A percentile compares a stretch with the other conserved stretches of the same genome.
Evolutionary conservation across 2,797 vertebrate genomes (phyloP).

Genomic region (Chanos chanos): DNA sequence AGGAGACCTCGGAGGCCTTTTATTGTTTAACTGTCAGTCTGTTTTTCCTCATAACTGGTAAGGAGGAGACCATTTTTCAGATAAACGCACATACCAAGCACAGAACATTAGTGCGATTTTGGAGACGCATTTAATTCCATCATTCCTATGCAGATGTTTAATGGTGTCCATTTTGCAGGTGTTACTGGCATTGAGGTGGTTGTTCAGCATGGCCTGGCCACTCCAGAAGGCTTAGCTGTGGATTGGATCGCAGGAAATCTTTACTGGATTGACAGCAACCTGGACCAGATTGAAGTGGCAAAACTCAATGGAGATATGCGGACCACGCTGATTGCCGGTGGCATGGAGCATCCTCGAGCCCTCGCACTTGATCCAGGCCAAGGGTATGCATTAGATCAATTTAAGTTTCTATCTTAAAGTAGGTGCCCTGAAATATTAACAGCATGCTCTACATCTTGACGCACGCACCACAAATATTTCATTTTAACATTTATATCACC

Average conservation of each 20-base stretch:
- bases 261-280: conserved; percentile 98
- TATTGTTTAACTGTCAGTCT: conserved; percentile 49
- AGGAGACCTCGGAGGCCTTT: conserved; percentile 48
- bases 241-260: conserved; percentile 97
- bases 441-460: no score
- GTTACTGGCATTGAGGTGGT: conserved; percentile 92
- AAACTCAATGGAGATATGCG: conserved; percentile 90
- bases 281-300: conserved; percentile 98
- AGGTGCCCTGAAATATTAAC: no score
- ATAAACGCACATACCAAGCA: background rate
- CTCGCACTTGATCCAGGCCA: conserved; percentile 94
- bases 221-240: conserved; percentile 93
- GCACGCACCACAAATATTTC: no score
- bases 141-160: conserved; percentile 13
- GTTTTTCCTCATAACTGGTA: conserved; percentile 35
- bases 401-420: no score
- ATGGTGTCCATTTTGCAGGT: conserved; percentile 65
- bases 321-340: conserved; percentile 90
- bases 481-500: conserved; percentile 16
- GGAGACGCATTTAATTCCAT: background rate
- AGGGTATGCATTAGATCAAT: conserved; percentile 80
- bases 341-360: conserved; percentile 96
- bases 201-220: conserved; percentile 93
- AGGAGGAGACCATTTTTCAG: background rate
- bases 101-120: conserved; percentile 31